Conservation (phyloP, 2,888 invertebrate genomes). For the Shargacucullia verbasci region DNA sequence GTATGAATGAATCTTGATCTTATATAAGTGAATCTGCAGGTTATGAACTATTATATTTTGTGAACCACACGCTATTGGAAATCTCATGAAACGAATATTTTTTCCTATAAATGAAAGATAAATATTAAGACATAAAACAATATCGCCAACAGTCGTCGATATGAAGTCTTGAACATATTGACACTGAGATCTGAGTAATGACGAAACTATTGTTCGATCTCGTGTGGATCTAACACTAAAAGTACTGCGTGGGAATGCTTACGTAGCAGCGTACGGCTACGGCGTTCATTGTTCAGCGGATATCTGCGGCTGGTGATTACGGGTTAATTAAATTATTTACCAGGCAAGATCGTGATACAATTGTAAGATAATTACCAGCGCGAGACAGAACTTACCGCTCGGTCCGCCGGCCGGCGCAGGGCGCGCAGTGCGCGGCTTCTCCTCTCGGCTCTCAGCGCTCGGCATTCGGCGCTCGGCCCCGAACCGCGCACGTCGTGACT, state of each 20-base stretch:
- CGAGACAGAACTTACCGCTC: neutral
- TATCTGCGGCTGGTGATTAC: slow-evolving; percentile 15
- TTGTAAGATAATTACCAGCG: slow-evolving; percentile 17
- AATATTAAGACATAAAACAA: too few species aligned
- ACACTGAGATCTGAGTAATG: neutral
- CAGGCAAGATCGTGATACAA: slow-evolving; percentile 24
- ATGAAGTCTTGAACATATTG: too few species aligned
- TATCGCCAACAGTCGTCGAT: too few species aligned
- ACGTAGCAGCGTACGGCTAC: slow-evolving; percentile 2
- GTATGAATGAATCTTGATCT: too few species aligned
- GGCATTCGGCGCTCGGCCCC: slow-evolving; percentile 13
- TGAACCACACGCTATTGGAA: too few species aligned
- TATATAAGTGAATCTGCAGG: too few species aligned
- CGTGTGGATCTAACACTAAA: neutral
- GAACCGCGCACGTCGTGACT: slow-evolving; percentile 1
- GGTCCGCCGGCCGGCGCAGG: slow-evolving; percentile 1
- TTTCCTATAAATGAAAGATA: too few species aligned
- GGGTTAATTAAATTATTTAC: slow-evolving; percentile 29
- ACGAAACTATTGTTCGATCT: slow-evolving; percentile 13
- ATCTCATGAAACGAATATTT: too few species aligned
- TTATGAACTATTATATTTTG: too few species aligned
- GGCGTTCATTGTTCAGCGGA: slow-evolving; percentile 3
- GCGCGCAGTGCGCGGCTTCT: slow-evolving; percentile 2
- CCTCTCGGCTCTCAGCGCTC: slow-evolving; percentile 2
- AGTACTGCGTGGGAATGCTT: neutral